Conservation (phyloP, 2,888 invertebrate genomes). For the Cerceris ruficornis region DNA sequence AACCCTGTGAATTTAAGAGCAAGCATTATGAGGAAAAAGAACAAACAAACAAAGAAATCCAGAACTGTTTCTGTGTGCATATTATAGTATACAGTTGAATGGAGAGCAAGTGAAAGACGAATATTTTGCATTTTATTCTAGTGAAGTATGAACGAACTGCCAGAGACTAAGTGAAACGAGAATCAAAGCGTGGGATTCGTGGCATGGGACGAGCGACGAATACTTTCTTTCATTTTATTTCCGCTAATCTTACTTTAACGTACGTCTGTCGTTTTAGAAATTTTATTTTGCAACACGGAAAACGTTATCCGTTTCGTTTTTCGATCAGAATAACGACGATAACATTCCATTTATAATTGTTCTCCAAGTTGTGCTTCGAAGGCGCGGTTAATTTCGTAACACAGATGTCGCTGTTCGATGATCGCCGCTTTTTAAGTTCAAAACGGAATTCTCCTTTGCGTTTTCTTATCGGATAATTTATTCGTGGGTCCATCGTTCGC, state of each 20-base stretch:
- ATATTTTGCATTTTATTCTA: constrained; percentile 69
- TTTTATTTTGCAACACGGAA: too few species aligned
- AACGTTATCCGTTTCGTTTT: too few species aligned
- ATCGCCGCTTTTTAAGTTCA: too few species aligned
- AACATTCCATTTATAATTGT: too few species aligned
- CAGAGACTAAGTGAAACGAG: constrained; percentile 20
- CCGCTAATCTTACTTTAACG: not conserved
- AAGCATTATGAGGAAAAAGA: constrained; percentile 35
- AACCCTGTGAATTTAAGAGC: constrained; percentile 55
- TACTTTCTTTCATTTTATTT: not conserved
- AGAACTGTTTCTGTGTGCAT: constrained; percentile 41
- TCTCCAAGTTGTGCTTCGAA: too few species aligned
- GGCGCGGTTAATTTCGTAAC: too few species aligned
- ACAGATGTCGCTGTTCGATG: too few species aligned
- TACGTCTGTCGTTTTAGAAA: too few species aligned
- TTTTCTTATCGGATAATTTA: too few species aligned
- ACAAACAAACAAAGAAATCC: constrained; percentile 1
- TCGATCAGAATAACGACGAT: too few species aligned
- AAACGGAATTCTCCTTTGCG: too few species aligned
- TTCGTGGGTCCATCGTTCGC: too few species aligned
- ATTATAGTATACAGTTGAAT: constrained; percentile 62
- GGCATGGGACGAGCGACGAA: constrained; percentile 53
- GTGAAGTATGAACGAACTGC: constrained; percentile 52
- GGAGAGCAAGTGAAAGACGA: constrained; percentile 57
- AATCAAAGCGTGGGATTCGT: constrained; percentile 51